Evolutionary conservation across 2,888 invertebrate genomes (phyloP).

Genomic region (Temnothorax unifasciatus): DNA sequence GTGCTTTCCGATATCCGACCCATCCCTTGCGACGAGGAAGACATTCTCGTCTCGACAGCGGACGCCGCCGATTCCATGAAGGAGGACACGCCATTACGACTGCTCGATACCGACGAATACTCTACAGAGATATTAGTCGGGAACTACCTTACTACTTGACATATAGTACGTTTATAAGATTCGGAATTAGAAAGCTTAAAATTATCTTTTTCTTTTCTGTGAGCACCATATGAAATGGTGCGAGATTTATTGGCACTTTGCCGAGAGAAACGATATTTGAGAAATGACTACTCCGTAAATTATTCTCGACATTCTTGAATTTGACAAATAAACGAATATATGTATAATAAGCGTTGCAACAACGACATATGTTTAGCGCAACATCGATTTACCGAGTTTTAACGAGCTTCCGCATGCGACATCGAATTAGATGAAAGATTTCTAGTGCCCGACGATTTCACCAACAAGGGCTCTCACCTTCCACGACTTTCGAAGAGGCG

Average conservation of each 20-base stretch:
- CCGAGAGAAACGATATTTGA: background rate
- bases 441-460: background rate
- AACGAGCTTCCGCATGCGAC: conserved; percentile 32
- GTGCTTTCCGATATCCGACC: conserved; percentile 78
- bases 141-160: conserved; percentile 24
- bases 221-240: background rate
- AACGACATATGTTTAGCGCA: conserved; percentile 3
- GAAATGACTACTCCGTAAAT: background rate
- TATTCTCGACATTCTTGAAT: background rate
- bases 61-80: conserved; percentile 82
- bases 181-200: background rate
- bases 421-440: conserved; percentile 13
- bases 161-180: background rate
- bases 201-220: background rate
- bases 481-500: conserved; percentile 89
- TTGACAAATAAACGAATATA: background rate
- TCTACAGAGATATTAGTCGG: conserved; percentile 75
- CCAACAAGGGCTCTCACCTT: conserved; percentile 86
- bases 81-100: conserved; percentile 82
- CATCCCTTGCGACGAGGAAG: conserved; percentile 75
- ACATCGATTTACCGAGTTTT: conserved; percentile 27
- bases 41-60: conserved; percentile 71
- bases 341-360: conserved; percentile 22
- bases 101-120: conserved; percentile 85
- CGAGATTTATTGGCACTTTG: background rate